Evolutionary conservation across 2,113 vertebrate genomes (phyloP).

Genomic region (Lepus europaeus): DNA sequence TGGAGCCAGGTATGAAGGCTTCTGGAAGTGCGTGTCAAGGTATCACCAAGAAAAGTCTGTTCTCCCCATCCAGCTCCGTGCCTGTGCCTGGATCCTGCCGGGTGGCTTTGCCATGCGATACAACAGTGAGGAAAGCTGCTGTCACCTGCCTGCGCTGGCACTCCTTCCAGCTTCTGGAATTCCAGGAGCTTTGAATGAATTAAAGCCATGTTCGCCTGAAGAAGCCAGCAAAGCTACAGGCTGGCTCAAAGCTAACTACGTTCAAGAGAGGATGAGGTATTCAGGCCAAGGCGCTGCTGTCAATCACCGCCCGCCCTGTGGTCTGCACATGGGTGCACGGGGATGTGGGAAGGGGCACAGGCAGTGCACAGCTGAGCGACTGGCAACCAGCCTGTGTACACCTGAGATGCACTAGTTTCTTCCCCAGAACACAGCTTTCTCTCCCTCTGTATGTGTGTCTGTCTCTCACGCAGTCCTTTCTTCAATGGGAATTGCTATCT

Average conservation of each 20-base stretch:
- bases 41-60: background rate
- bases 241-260: background rate
- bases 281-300: fast-evolving
- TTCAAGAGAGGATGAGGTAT: background rate
- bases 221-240: background rate
- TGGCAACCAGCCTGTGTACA: too few relatives aligned
- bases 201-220: background rate
- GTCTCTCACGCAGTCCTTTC: too few relatives aligned
- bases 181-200: background rate
- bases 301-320: too few relatives aligned
- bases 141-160: background rate
- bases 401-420: too few relatives aligned
- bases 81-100: background rate
- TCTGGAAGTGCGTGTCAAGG: background rate
- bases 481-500: background rate
- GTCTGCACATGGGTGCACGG: background rate
- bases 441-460: too few relatives aligned
- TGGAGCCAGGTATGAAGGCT: too few relatives aligned
- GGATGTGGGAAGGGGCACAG: background rate
- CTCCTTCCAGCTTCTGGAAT: background rate
- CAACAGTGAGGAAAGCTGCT: background rate
- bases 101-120: background rate
- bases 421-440: background rate
- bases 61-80: background rate
- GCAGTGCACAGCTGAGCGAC: fast-evolving